These are phyloP conservation scores for Leontocebus nigricollis DNA, from an alignment of 2,797 vertebrate genomes.

Conservation along the genomic window DNA sequence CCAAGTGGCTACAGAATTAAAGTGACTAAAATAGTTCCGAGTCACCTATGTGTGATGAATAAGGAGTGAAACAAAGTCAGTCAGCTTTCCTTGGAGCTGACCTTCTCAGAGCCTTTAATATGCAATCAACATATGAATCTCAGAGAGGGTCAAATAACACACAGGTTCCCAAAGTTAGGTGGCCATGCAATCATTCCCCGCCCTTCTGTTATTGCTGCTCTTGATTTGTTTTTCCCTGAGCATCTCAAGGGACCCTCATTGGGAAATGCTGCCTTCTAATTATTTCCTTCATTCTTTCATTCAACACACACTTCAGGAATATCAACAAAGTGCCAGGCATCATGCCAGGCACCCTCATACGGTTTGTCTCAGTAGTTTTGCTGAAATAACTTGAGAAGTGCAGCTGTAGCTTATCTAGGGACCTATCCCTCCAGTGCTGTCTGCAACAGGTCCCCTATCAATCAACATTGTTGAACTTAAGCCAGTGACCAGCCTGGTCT, in stretches of 20 bases:
- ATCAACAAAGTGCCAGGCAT: background rate
- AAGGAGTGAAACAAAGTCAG: background rate
- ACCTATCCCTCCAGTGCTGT: background rate
- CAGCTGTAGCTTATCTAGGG: background rate
- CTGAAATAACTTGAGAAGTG: background rate
- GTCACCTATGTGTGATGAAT: background rate
- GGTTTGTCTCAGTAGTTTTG: background rate
- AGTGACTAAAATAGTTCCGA: background rate
- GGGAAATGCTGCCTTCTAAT: background rate
- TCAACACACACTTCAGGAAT: background rate
- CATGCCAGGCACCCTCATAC: background rate
- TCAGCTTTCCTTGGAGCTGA: background rate
- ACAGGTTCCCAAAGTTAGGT: background rate
- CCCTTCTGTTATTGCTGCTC: too few species aligned
- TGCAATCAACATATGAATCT: background rate
- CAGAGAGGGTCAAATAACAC: background rate
- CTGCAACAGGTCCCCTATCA: background rate
- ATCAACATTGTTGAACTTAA: rapidly evolving
- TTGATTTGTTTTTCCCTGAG: background rate
- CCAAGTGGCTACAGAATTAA: background rate
- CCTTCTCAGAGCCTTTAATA: background rate
- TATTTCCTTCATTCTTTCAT: background rate
- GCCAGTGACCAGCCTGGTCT: background rate
- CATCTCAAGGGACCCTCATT: background rate
- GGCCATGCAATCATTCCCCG: background rate